Conservation (phyloP, 2,113 vertebrate genomes). For the Platysternon megacephalum region DNA sequence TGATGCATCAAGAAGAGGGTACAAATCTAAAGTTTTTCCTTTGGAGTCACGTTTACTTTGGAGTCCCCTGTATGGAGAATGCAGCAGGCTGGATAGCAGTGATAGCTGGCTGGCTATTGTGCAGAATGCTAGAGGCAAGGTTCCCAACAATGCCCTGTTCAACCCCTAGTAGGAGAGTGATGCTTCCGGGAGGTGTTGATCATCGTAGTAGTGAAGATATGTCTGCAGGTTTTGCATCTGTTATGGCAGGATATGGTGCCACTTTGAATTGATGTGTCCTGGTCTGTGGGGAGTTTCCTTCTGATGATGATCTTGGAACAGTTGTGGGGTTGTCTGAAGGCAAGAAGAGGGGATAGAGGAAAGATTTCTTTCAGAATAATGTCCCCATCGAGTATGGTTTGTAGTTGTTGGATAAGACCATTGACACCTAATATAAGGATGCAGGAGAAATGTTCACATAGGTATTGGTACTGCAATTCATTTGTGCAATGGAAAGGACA, state of each 20-base stretch:
- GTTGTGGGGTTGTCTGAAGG: neutral
- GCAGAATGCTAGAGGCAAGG: neutral
- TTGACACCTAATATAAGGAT: neutral
- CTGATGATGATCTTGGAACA: neutral
- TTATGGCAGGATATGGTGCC: neutral
- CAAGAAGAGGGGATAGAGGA: neutral
- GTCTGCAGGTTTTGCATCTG: neutral
- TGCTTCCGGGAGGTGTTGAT: neutral
- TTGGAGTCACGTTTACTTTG: neutral
- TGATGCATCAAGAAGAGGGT: neutral
- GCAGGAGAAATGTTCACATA: neutral
- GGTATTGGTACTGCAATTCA: neutral
- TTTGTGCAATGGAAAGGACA: neutral
- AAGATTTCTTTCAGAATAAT: neutral
- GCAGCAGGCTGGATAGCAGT: neutral
- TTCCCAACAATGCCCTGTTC: neutral
- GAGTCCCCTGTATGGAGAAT: neutral
- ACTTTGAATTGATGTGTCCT: neutral
- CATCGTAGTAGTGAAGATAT: neutral
- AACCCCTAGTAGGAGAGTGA: neutral
- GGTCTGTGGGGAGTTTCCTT: neutral
- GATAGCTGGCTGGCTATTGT: neutral
- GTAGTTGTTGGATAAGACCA: neutral
- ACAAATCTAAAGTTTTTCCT: neutral
- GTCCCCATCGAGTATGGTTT: rapidly evolving